These are phyloP conservation scores for Sebastes ruberrimus DNA, from an alignment of 2,797 vertebrate genomes.

Conservation along the genomic window DNA sequence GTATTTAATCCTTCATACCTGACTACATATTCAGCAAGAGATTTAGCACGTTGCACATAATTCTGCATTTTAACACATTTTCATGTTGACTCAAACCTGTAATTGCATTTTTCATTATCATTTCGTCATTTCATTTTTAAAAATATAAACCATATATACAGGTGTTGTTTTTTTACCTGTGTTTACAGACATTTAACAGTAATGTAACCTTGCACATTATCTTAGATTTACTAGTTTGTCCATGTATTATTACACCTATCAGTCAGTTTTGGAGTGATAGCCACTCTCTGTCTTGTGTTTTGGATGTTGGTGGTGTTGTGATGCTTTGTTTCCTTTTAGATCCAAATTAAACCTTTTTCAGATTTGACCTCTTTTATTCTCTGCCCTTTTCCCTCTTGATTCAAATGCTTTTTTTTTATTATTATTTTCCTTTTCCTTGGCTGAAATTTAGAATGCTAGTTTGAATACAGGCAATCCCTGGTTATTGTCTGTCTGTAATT, in stretches of 20 bases:
- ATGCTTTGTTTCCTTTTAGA: background rate
- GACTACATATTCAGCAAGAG: constrained; percentile 15
- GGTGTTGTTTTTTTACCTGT: background rate
- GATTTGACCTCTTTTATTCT: background rate
- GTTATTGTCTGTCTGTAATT: constrained; percentile 4
- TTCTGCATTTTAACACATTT: constrained; percentile 6
- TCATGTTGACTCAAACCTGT: background rate
- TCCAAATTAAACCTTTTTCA: background rate
- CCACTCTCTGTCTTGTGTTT: background rate
- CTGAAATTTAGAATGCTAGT: background rate
- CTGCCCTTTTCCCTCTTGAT: background rate
- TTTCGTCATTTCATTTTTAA: background rate
- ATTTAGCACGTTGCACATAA: background rate
- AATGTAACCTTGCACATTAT: background rate
- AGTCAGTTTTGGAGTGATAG: background rate
- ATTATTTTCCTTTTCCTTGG: background rate
- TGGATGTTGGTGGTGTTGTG: background rate
- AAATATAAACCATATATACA: background rate
- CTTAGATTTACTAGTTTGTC: background rate
- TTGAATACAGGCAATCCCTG: background rate
- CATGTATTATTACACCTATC: background rate
- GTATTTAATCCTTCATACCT: constrained; percentile 52
- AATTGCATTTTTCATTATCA: background rate
- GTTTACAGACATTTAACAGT: background rate
- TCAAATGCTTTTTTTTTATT: constrained; percentile 5